Evolutionary conservation across 2,797 vertebrate genomes (phyloP).

Genomic region (Graptemys geographica): DNA sequence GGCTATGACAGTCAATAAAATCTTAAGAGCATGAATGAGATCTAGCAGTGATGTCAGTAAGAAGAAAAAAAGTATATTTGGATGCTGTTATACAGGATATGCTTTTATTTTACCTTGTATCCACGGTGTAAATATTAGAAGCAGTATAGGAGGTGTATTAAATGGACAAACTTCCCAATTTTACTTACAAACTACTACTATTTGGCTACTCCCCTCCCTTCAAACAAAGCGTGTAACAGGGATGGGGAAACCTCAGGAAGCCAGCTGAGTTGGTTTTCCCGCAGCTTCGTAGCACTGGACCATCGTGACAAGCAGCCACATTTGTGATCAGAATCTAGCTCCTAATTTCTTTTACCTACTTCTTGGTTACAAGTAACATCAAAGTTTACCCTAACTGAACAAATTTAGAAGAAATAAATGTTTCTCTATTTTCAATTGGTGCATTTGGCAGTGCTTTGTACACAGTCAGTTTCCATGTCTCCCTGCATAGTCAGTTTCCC

Average conservation of each 20-base stretch:
- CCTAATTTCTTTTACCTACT: rapidly evolving
- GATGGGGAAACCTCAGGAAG: background rate
- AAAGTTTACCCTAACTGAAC: background rate
- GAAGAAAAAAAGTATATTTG: background rate
- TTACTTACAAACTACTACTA: background rate
- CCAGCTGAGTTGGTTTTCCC: background rate
- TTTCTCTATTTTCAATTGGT: background rate
- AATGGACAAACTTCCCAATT: background rate
- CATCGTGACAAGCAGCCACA: background rate
- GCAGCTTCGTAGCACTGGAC: background rate
- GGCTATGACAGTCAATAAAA: background rate
- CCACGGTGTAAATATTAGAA: background rate
- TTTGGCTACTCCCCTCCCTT: background rate
- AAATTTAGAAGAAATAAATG: background rate
- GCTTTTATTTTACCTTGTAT: background rate
- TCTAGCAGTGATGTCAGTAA: background rate
- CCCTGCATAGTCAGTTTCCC: background rate
- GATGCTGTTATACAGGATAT: background rate
- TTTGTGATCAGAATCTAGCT: background rate
- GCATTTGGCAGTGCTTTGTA: background rate
- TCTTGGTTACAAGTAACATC: background rate
- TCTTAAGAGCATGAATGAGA: background rate
- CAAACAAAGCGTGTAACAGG: background rate
- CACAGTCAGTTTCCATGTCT: too few relatives aligned
- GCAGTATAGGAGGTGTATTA: background rate